Percentiles rank a stretch among this genome's conserved stretches.
Conservation (phyloP, 2,888 invertebrate species). For the Lasioglossum villosulum region DNA sequence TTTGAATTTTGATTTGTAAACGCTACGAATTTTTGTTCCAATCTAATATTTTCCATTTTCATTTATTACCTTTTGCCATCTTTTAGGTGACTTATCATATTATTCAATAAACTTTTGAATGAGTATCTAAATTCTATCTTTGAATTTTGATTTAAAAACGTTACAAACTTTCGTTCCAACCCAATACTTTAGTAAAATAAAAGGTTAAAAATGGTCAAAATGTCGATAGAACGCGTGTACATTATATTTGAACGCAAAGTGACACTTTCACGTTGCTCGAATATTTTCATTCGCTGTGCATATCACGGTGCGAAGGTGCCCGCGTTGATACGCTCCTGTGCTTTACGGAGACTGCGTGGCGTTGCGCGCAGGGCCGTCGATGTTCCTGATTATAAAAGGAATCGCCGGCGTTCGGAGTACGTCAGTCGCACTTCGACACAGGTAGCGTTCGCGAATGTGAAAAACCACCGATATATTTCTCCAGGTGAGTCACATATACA, state of each 20-base stretch:
- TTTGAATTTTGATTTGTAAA: too few relatives aligned
- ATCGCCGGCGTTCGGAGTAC: constrained; percentile 75
- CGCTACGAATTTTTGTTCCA: too few relatives aligned
- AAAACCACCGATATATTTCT: constrained; percentile 19
- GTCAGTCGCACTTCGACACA: constrained; percentile 79
- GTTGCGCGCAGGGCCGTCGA: constrained; percentile 78
- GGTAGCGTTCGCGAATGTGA: constrained; percentile 61
- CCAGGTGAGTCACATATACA: constrained; percentile 63
- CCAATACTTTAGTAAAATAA: neutral
- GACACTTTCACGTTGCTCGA: neutral
- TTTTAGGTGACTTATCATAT: too few relatives aligned
- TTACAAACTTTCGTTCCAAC: too few relatives aligned
- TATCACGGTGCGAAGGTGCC: neutral
- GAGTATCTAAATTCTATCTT: too few relatives aligned
- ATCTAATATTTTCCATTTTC: neutral
- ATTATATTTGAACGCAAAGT: neutral
- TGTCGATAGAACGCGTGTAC: too few relatives aligned
- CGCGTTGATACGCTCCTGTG: constrained; percentile 50
- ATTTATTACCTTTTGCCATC: too few relatives aligned
- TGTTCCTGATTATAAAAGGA: constrained; percentile 81
- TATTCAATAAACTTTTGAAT: too few relatives aligned
- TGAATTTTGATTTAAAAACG: too few relatives aligned
- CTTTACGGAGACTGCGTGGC: constrained; percentile 73
- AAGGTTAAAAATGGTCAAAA: neutral
- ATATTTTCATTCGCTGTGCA: neutral